Evolutionary conservation across 2,797 vertebrate genomes (phyloP).

Genomic region (Onychomys arenicola): DNA sequence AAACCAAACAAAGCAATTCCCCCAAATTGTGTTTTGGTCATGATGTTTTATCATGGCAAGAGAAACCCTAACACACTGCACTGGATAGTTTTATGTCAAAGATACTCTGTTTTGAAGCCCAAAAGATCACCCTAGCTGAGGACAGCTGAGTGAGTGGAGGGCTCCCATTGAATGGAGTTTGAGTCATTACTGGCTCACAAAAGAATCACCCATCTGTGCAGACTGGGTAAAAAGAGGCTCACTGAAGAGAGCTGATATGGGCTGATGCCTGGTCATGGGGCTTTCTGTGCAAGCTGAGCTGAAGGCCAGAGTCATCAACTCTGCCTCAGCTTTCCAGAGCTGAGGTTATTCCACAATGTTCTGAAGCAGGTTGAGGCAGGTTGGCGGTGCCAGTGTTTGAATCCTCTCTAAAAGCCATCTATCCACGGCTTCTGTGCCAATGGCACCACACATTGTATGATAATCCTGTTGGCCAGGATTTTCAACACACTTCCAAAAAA

Average conservation of each 20-base stretch:
- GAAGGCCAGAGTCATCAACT: slow-evolving; percentile 58
- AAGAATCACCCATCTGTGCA: slow-evolving; percentile 76
- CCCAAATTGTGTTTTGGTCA: neutral
- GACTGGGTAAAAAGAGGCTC: slow-evolving; percentile 40
- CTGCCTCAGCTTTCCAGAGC: slow-evolving; percentile 37
- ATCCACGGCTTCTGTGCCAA: neutral
- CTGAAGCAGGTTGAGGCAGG: slow-evolving; percentile 45
- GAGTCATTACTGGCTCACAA: slow-evolving; percentile 69
- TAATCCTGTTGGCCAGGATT: slow-evolving; percentile 49
- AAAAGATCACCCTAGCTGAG: neutral
- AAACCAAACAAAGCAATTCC: neutral
- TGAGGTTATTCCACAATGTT: slow-evolving; percentile 63
- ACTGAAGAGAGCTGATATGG: neutral
- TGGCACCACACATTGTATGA: neutral
- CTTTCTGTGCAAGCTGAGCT: slow-evolving; percentile 45
- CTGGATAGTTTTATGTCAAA: neutral
- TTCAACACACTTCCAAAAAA: slow-evolving; percentile 49
- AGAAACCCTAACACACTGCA: neutral
- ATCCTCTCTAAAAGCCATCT: neutral
- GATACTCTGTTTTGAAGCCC: neutral
- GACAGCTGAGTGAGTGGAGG: neutral
- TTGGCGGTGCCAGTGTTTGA: slow-evolving; percentile 33
- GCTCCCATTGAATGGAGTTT: slow-evolving; percentile 38
- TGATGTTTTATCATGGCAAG: neutral
- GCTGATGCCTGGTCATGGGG: slow-evolving; percentile 15